phyloP scores from a whole-genome alignment of 2,888 invertebrate species.

The Drosophila borealis region DNA sequence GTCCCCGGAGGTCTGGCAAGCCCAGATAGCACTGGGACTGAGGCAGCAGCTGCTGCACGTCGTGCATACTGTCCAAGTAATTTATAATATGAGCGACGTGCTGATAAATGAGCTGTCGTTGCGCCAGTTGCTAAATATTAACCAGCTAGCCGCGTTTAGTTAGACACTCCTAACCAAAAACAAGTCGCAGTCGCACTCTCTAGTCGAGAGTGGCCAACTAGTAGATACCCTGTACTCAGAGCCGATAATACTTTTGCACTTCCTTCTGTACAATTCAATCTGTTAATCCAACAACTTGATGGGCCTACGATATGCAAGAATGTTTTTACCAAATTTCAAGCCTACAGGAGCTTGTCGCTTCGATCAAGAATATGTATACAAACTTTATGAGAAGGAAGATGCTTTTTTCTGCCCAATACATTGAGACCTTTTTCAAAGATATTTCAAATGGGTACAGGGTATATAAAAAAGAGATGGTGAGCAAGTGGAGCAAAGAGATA shows the following conservation, averaged over 20 bases:
- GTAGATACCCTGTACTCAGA: neutral
- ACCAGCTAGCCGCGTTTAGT: conserved; percentile 46
- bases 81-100: conserved; percentile 59
- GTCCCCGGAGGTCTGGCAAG: conserved; percentile 40
- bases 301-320: neutral
- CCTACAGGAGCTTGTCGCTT: no score
- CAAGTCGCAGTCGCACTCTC: neutral
- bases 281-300: neutral
- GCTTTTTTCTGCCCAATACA: no score
- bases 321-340: neutral
- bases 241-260: neutral
- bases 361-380: no score
- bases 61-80: conserved; percentile 56
- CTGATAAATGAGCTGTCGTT: conserved; percentile 64
- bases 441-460: no score
- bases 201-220: neutral
- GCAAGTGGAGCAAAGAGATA: neutral
- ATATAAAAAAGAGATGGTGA: neutral
- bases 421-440: no score
- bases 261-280: no score
- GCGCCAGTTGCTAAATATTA: conserved; percentile 61
- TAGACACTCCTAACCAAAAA: conserved; percentile 21
- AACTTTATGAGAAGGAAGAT: no score
- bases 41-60: conserved; percentile 51
- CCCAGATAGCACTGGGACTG: conserved; percentile 37